Percentiles rank a stretch among this genome's conserved stretches.
Conservation (phyloP, 2,113 vertebrate genomes). For the Ornithorhynchus anatinus region DNA sequence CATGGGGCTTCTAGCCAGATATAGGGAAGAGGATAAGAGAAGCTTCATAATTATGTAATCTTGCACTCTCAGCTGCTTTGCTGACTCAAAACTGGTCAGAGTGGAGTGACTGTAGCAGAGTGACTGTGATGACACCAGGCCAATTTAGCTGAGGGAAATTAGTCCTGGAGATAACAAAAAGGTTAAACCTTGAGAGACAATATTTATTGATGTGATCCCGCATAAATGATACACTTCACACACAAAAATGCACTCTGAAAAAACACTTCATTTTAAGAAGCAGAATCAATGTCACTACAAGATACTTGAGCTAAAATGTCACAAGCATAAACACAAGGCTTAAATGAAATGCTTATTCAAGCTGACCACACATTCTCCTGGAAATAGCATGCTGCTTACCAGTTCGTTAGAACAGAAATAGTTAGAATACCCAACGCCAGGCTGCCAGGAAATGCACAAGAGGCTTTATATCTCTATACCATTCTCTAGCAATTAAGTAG, state of each 20-base stretch:
- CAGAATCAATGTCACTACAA: constrained; percentile 9
- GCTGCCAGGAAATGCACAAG: constrained; percentile 16
- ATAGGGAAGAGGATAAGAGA: not conserved
- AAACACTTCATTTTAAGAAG: constrained; percentile 39
- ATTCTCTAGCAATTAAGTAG: constrained; percentile 53
- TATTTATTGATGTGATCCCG: constrained; percentile 2
- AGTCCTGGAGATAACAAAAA: constrained; percentile 21
- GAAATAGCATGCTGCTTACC: constrained; percentile 53
- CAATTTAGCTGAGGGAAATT: constrained; percentile 12
- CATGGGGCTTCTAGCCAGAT: too few relatives aligned
- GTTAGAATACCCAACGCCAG: constrained; percentile 30
- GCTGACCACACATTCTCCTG: constrained; percentile 39
- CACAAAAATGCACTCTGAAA: constrained; percentile 10
- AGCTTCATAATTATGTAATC: constrained; percentile 3
- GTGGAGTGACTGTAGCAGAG: constrained; percentile 6
- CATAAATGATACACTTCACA: constrained; percentile 20
- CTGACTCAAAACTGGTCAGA: constrained; percentile 6
- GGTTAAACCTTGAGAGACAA: constrained; percentile 19
- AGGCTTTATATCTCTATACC: constrained; percentile 31
- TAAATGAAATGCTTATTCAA: constrained; percentile 57
- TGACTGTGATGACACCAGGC: constrained; percentile 5
- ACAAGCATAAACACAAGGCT: constrained; percentile 29
- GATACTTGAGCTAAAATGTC: constrained; percentile 18
- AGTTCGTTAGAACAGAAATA: constrained; percentile 35
- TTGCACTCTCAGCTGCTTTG: not conserved